Evolutionary conservation across 2,113 vertebrate genomes (phyloP), one percentile per base, ranked within the genome.

Genomic region (Puntigrus tetrazona): DNA sequence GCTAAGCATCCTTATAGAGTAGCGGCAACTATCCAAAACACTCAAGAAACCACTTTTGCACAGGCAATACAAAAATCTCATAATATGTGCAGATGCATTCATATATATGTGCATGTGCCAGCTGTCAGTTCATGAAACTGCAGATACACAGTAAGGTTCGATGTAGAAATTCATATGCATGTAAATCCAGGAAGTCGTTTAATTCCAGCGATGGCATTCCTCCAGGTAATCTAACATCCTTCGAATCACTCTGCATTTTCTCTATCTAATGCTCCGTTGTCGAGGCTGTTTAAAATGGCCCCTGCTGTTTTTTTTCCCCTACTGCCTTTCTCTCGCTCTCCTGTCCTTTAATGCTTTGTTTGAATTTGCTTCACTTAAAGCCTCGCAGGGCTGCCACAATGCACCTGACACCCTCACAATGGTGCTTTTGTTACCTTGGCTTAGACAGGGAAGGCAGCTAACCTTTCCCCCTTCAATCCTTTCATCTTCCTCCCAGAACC

Each of bases 331-430:
- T 77, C 74, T 77, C 29, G 63, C 74, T 63, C 38, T 29, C 6
- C 77, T 63, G 57, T 79, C 77, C 50, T 84, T 85, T 85, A 87
- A 86, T 86, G 63, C 61, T 73, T 74, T 87, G 82, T 86, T 90
- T 87, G 81, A 87, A 76, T 87, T 85, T 83, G 84, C 78, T 72
- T 8, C 78, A 79, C 67, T 81, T 84, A 79, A 84, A 61, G 84
- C 78, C 80, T 87, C 63, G 16, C 85, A 83, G 83, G 29, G 61
- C 85, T 25, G 57, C 70, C 81, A 86, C 86, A 88, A 86, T 87
- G 86, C 63, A 87, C 82, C 87, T 88, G 89, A 90, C 87, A 87
- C 61, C 8, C 50, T 79, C 75, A 90, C 84, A 90, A 90, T 86
- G 75, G 52, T 38, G 73, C 79, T 85, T 90, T 90, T 88, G 86